A percentile compares a stretch with the other conserved stretches of the same genome.
phyloP scores from a whole-genome alignment of 2,797 vertebrate genomes.

The Paguma larvata region DNA sequence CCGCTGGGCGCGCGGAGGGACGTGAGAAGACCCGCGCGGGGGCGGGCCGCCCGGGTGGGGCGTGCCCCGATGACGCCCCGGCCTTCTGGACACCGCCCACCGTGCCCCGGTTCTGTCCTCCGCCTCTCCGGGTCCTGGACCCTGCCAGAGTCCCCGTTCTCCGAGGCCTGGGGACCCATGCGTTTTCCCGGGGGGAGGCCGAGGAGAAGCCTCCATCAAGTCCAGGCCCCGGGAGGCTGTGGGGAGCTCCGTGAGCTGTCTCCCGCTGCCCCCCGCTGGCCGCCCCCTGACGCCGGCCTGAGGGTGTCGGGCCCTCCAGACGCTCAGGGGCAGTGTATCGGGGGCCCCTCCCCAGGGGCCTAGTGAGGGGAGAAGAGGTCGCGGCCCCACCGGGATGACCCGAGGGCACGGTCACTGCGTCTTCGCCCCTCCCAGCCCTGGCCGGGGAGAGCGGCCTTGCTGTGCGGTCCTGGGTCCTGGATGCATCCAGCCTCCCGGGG shows the following conservation, averaged over 20 bases:
- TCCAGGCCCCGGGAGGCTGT: background rate
- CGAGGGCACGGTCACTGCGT: background rate
- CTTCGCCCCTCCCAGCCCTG: background rate
- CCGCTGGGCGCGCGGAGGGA: conserved; percentile 88
- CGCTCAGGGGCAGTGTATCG: background rate
- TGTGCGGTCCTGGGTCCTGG: no score
- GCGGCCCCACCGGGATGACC: background rate
- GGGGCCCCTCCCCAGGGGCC: background rate
- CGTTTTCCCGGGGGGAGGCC: no score
- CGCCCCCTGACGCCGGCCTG: background rate
- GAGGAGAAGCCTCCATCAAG: background rate
- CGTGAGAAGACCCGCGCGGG: conserved; percentile 85
- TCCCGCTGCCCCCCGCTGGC: background rate
- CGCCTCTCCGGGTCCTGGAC: background rate
- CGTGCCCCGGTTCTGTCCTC: background rate
- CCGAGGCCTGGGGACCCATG: no score
- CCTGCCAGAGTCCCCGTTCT: background rate
- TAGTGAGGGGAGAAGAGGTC: background rate
- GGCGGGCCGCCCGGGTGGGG: background rate
- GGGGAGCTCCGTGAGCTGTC: background rate
- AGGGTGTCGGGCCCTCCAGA: background rate
- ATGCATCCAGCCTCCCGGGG: background rate
- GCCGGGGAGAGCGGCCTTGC: background rate
- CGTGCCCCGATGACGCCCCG: rapidly evolving
- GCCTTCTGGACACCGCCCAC: background rate